Base-by-base conservation (phyloP, 2,113 vertebrate species). In the Anguilla japonica region DNA sequence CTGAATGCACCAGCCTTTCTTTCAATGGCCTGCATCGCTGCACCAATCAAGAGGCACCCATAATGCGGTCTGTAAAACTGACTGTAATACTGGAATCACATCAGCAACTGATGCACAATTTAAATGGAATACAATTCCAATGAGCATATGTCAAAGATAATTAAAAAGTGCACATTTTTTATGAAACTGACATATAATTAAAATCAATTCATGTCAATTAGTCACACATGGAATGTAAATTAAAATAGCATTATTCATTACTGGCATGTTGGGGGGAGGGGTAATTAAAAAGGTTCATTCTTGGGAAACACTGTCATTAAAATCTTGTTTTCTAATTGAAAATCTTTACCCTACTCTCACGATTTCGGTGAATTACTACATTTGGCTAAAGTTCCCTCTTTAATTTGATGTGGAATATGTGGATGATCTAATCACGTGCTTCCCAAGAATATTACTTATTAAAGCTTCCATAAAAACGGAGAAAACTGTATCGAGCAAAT, bases 221-320 rank as follows among this genome's bases (percentile, higher is more conserved):
- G 88, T 91, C 88, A 88, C 89, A 89, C 91, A 90, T 89, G 86
- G 84, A 89, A 89, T 87, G 88, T 88, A 90, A 88, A 91, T 91
- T 90, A 91, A 91, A 90, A 87, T 83, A 85, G 84, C 88, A 91
- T 90, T 89, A 90, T 88, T 88, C 85, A 90, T 90, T 82, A 82
- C 16, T n/a, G 81, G 46, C 87, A 81, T 46, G 78, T 85, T 83
- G 86, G 87, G 80, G 71, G 83, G 87, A 86, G 46, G 89, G 83
- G 86, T 89, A 89, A 90, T 90, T 89, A 91, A 85, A 67, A 82
- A 57, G 60, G 88, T 87, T 89, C 89, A 90, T 91, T 90, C 84
- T 57, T 78, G 67, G 82, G 82, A 87, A 87, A 83, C 46, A 75
- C 88, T 81, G 57, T 88, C 88, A 85, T 87, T 91, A 89, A 89